Evolutionary conservation across 2,797 vertebrate genomes (phyloP).

Genomic region (Octomys mimax): DNA sequence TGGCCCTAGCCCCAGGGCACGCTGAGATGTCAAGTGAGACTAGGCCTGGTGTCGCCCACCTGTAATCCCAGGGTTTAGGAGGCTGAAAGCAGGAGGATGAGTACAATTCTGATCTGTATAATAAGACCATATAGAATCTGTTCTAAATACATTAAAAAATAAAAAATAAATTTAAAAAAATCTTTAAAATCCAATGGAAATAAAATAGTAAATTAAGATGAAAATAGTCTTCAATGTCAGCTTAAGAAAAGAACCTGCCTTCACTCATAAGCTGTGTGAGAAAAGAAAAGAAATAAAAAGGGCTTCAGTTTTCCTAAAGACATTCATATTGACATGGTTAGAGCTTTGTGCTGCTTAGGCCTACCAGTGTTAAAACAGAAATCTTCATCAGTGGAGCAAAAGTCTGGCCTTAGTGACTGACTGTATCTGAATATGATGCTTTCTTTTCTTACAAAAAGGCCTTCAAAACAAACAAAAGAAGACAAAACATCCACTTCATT

Average conservation of each 20-base stretch:
- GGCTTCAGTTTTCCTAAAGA: constrained; percentile 45
- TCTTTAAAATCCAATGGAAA: constrained; percentile 55
- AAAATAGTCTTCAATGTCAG: not conserved
- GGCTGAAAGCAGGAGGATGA: too few species aligned
- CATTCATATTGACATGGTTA: not conserved
- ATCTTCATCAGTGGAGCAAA: not conserved
- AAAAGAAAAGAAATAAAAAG: constrained; percentile 44
- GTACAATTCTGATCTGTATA: too few species aligned
- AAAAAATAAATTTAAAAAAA: too few species aligned
- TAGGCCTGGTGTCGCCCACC: too few species aligned
- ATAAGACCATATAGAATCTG: too few species aligned
- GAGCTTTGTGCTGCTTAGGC: not conserved
- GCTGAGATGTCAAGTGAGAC: too few species aligned
- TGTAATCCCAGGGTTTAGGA: too few species aligned
- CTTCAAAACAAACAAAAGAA: not conserved
- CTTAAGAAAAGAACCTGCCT: constrained; percentile 54
- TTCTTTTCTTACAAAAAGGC: not conserved
- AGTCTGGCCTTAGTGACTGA: not conserved
- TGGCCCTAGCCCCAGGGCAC: too few species aligned
- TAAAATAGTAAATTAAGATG: not conserved
- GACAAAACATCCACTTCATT: not conserved
- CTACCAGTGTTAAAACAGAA: not conserved
- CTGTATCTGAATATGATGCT: not conserved
- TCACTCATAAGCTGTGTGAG: constrained; percentile 31
- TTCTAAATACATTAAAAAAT: too few species aligned